A percentile compares a stretch with the other conserved stretches of the same genome.
These are phyloP conservation scores for Hedya salicella DNA, from an alignment of 2,888 invertebrate genomes.

Conservation along the genomic window DNA sequence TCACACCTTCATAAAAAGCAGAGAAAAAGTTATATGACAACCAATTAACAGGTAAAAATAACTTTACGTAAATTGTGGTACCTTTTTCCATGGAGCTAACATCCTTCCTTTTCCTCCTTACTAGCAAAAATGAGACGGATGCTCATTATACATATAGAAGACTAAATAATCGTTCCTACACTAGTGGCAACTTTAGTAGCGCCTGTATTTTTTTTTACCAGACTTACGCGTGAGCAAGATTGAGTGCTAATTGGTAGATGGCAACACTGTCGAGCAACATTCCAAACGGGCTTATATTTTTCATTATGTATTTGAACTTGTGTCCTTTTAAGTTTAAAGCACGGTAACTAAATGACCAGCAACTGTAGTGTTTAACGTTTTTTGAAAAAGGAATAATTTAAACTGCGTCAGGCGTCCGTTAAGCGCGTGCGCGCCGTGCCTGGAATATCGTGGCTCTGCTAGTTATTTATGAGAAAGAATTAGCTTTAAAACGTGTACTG, in stretches of 20 bases:
- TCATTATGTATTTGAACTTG: not conserved
- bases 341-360: constrained; percentile 10
- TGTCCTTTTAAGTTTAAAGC: not conserved
- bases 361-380: constrained; percentile 18
- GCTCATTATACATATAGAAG: not conserved
- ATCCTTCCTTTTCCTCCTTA: constrained; percentile 5
- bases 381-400: constrained; percentile 23
- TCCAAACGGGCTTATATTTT: not conserved
- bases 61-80: constrained; percentile 2
- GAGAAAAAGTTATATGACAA: constrained; percentile 14
- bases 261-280: not conserved
- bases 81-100: not conserved
- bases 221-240: constrained; percentile 23
- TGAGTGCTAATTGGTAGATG: constrained; percentile 34
- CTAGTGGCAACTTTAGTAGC: constrained; percentile 21
- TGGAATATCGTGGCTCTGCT: constrained; percentile 26
- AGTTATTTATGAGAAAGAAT: constrained; percentile 31
- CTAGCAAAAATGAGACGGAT: constrained; percentile 4
- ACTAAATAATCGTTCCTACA: not conserved
- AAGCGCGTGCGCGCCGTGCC: constrained; percentile 28
- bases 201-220: constrained; percentile 1
- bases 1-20: constrained; percentile 23
- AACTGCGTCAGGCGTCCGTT: constrained; percentile 19
- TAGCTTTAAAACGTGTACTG: constrained; percentile 24
- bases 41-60: constrained; percentile 33